These are phyloP conservation scores for Gallinago solitaria DNA, from an alignment of 2,797 vertebrate species.

Conservation along the genomic window DNA sequence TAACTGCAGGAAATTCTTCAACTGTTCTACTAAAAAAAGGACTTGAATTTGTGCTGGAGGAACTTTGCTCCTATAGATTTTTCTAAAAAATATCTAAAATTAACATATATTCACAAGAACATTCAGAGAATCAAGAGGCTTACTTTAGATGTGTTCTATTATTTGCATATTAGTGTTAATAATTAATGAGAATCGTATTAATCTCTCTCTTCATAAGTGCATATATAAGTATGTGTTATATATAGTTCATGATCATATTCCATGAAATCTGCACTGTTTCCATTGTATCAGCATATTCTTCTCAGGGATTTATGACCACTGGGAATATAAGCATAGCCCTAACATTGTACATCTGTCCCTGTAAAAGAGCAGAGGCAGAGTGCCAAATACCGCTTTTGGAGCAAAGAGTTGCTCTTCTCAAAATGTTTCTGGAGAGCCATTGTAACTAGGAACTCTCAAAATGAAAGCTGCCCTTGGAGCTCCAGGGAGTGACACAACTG, in stretches of 20 bases:
- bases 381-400: not conserved
- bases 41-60: not conserved
- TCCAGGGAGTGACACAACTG: not conserved
- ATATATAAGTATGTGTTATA: not conserved
- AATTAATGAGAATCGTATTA: not conserved
- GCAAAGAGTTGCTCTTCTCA: not conserved
- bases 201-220: not conserved
- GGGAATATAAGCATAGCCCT: slow-evolving; percentile 17
- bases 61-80: not conserved
- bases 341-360: slow-evolving; percentile 36
- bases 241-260: not conserved
- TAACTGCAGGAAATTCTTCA: slow-evolving; percentile 18
- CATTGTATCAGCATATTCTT: slow-evolving; percentile 40
- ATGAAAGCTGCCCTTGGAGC: not conserved
- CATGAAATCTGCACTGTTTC: slow-evolving; percentile 9
- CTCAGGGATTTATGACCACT: not conserved
- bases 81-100: not conserved
- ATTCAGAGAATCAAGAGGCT: not conserved
- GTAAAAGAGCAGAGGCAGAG: not conserved
- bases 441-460: not conserved
- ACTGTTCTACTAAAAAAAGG: not conserved
- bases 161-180: not conserved
- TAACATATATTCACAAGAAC: not conserved
- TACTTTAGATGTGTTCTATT: not conserved
- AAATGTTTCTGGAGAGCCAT: not conserved